Percentiles rank a stretch among this genome's conserved stretches.
phyloP scores from a whole-genome alignment of 2,797 vertebrate species.

The Melanotaenia maccullochi region DNA sequence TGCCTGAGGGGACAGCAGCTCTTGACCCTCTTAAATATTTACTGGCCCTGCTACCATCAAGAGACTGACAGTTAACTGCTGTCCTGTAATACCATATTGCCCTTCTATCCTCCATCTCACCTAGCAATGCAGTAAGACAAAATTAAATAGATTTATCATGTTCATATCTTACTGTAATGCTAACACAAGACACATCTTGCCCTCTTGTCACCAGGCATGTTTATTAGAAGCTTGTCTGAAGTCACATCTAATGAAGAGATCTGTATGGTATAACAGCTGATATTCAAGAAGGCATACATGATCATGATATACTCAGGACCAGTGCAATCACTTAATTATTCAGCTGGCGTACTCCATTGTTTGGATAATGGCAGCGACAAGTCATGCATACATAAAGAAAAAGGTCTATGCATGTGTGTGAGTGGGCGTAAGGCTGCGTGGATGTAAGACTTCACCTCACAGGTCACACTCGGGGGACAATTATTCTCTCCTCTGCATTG shows the following conservation, averaged over 20 bases:
- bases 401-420: slow-evolving; percentile 20
- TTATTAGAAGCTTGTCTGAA: slow-evolving; percentile 17
- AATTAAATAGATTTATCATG: background rate
- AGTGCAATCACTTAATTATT: slow-evolving; percentile 59
- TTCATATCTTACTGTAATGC: background rate
- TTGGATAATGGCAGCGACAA: slow-evolving; percentile 62
- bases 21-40: slow-evolving; percentile 82
- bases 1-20: slow-evolving; percentile 44
- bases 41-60: slow-evolving; percentile 63
- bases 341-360: slow-evolving; percentile 63
- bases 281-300: slow-evolving; percentile 35
- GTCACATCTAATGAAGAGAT: slow-evolving; percentile 46
- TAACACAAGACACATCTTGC: background rate
- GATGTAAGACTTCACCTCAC: slow-evolving; percentile 47
- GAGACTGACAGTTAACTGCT: slow-evolving; percentile 41
- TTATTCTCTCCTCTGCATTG: slow-evolving; percentile 74
- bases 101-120: slow-evolving; percentile 6
- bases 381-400: slow-evolving; percentile 74
- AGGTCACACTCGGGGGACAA: slow-evolving; percentile 68
- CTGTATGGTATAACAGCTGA: slow-evolving; percentile 38
- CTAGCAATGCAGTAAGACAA: background rate
- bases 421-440: slow-evolving; percentile 23
- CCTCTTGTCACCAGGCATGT: background rate
- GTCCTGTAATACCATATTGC: slow-evolving; percentile 24
- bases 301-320: slow-evolving; percentile 31